Evolutionary conservation across 2,797 vertebrate species (phyloP), one percentile per base, ranked within the genome.

Genomic region (Rousettus madagascariensis): DNA sequence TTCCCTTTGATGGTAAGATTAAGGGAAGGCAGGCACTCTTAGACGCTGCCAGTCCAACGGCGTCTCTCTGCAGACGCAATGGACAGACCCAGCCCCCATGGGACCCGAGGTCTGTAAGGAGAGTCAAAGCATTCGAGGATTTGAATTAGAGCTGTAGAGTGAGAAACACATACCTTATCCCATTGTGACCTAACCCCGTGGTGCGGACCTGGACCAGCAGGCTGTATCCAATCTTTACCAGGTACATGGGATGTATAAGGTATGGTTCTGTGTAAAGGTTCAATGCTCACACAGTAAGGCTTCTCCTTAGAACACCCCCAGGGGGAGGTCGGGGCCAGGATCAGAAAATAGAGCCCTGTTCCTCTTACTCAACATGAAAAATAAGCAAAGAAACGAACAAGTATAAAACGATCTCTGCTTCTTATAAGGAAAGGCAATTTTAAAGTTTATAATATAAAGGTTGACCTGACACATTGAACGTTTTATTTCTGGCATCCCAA

Each of bases 351-450:
- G 19, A 38, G 7, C 9, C 6, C 0, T 28, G 88, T 84, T 63
- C 38, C 71, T 59, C 51, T 77, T 74, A 79, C 10, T 92, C 17
- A 65, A 30, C 15, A 28, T 46, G 79, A 66, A 89, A 90, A 94
- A 85, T 26, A 78, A 95, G 69, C 22, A 75, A 88, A 90, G 17
- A 86, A 65, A 65, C 38, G 89, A 83, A 68, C 17, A 85, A 43
- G 19, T 11, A 9, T 74, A 51, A 95, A 92, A 57, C 9, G 17
- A 53, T 33, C 87, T 63, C 49, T 12, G 12, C 38, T 86, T 90
- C 43, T 72, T 80, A 13, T 16, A 79, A 53, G 28, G 77, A 92
- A 84, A 74, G 43, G 82, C 77, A 95, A 63, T 11, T 72, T 28
- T 49, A 71, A 91, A 71, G 80, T 51, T 20, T 86, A 57, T 46